These are phyloP conservation scores for Malurus melanocephalus DNA, from an alignment of 2,113 vertebrate species.

Conservation along the genomic window DNA sequence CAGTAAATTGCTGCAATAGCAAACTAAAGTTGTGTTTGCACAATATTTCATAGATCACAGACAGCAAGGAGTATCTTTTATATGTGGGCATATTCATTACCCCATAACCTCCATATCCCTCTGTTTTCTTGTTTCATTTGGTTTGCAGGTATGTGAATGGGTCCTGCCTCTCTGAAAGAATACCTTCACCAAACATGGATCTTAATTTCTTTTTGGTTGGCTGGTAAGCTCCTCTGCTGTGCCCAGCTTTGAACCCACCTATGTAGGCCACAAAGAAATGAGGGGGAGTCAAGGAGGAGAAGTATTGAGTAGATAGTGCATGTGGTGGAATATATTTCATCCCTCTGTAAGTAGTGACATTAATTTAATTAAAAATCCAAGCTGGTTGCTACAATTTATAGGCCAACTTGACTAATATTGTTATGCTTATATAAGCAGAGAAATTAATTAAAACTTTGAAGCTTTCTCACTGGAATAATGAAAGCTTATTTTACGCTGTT, in stretches of 20 bases:
- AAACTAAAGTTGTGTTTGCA: not conserved
- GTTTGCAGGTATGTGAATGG: not conserved
- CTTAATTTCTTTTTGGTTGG: not conserved
- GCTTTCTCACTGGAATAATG: not conserved
- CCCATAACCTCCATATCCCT: not conserved
- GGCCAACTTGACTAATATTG: slow-evolving; percentile 23
- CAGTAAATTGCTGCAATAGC: slow-evolving; percentile 6
- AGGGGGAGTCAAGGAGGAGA: not conserved
- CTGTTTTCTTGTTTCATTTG: slow-evolving; percentile 1
- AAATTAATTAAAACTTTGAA: slow-evolving; percentile 62
- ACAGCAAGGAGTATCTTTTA: not conserved
- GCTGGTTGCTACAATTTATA: slow-evolving; percentile 27
- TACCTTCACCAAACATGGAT: not conserved
- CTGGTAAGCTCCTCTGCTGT: not conserved
- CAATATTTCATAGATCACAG: slow-evolving; percentile 4
- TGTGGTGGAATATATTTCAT: slow-evolving; percentile 42
- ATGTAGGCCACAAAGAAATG: not conserved
- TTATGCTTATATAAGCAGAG: slow-evolving; percentile 57
- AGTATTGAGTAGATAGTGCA: not conserved
- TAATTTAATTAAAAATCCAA: slow-evolving; percentile 55
- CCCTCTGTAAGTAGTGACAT: slow-evolving; percentile 4
- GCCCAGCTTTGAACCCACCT: not conserved
- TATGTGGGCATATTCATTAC: not conserved
- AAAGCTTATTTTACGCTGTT: slow-evolving; percentile 29
- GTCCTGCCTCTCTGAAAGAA: not conserved